Evolutionary conservation across 1,140 invertebrate genomes (phyloP).

Genomic region (Aphaenogaster floridana): DNA sequence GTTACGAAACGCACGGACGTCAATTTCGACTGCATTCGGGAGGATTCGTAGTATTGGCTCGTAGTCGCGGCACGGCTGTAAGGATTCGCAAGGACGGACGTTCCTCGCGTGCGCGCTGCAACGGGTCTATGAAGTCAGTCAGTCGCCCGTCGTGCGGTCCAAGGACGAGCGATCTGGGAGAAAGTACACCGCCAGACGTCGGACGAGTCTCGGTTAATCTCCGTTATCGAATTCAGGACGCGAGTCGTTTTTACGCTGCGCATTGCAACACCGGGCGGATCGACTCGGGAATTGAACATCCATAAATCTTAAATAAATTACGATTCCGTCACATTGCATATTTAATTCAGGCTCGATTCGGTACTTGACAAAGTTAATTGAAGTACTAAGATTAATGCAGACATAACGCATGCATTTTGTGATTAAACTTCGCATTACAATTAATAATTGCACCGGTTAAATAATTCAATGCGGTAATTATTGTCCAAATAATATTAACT

Average conservation of each 20-base stretch:
- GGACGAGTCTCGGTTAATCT: constrained; percentile 60
- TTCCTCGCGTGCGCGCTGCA: constrained; percentile 50
- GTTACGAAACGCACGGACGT: constrained; percentile 18
- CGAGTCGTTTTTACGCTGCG: constrained; percentile 17
- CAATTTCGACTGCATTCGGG: constrained; percentile 1
- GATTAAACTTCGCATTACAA: background rate
- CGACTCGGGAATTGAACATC: background rate
- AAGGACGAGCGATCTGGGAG: constrained; percentile 70
- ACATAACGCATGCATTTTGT: background rate
- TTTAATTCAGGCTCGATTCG: background rate
- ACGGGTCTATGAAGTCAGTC: constrained; percentile 39
- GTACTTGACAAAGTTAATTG: constrained; percentile 8
- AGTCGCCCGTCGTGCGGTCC: constrained; percentile 28
- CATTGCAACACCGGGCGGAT: constrained; percentile 11
- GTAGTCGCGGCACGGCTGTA: background rate
- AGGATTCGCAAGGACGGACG: constrained; percentile 55
- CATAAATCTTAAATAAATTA: background rate
- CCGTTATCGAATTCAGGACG: constrained; percentile 66
- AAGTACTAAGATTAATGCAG: background rate
- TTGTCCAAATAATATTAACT: background rate
- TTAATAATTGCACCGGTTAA: background rate
- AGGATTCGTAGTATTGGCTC: background rate
- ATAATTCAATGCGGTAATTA: background rate
- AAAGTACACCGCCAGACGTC: constrained; percentile 63
- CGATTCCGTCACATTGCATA: background rate